Evolutionary conservation across 30 jellyfish, hydroid and myxozoan genomes (phyloP).

Genomic region (Chrysaora quinquecirrha): DNA sequence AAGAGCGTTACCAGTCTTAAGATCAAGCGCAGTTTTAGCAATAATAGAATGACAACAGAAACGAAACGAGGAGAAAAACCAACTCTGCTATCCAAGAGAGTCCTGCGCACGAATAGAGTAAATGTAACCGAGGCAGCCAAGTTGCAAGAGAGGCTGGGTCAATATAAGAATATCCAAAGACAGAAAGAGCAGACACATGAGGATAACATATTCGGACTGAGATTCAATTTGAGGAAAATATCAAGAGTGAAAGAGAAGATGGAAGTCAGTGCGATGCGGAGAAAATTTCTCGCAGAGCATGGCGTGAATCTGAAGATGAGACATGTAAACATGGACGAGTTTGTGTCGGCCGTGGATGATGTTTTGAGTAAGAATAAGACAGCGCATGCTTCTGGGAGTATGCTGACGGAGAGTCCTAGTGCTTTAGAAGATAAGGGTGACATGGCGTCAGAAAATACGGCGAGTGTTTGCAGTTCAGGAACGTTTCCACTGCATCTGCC

Average conservation of each 20-base stretch:
- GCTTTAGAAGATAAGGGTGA: background rate
- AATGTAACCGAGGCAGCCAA: conserved; percentile 53
- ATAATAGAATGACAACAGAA: too few species aligned
- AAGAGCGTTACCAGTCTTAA: too few species aligned
- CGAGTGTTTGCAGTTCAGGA: background rate
- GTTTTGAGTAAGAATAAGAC: conserved; percentile 6
- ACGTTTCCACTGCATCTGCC: conserved; percentile 63
- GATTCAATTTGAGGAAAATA: conserved; percentile 11
- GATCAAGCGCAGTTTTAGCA: too few species aligned
- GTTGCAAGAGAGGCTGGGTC: conserved; percentile 50
- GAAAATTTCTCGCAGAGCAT: conserved; percentile 60
- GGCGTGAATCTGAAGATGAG: conserved; percentile 50
- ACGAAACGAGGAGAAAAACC: conserved; percentile 46
- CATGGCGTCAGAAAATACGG: background rate
- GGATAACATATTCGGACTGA: conserved; percentile 49
- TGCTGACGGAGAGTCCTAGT: background rate
- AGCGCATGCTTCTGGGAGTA: background rate
- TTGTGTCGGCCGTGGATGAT: conserved; percentile 61
- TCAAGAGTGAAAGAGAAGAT: conserved; percentile 39
- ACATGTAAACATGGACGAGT: conserved; percentile 63
- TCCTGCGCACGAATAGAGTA: conserved; percentile 56
- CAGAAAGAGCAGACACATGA: conserved; percentile 4
- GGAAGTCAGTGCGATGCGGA: conserved; percentile 53
- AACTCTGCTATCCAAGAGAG: conserved; percentile 44
- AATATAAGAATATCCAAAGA: conserved; percentile 4